phyloP scores from a whole-genome alignment of 92 coral and sea anemone species.

The Galaxea fascicularis region DNA sequence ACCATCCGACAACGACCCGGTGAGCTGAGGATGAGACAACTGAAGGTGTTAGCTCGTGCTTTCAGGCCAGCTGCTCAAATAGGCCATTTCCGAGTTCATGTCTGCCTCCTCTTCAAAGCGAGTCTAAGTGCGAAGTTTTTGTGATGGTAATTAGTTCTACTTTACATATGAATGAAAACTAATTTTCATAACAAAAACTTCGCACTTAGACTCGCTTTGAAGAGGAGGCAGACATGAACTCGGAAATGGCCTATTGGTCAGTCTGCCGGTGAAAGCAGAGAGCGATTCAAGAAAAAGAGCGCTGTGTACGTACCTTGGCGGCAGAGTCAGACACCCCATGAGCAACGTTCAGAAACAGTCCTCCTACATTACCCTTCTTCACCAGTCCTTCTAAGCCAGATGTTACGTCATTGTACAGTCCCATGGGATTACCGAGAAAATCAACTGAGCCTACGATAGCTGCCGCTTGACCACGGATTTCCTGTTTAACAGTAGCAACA shows the following conservation, averaged over 20 bases:
- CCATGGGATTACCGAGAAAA: constrained; percentile 99
- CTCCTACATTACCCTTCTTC: constrained; percentile 95
- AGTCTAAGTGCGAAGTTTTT: too few relatives aligned
- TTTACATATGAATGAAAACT: too few relatives aligned
- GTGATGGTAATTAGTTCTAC: too few relatives aligned
- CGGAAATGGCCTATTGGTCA: too few relatives aligned
- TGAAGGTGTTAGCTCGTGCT: too few relatives aligned
- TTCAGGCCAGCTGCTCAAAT: too few relatives aligned
- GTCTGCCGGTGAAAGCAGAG: background rate
- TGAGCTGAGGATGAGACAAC: constrained; percentile 54
- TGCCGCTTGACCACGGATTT: constrained; percentile 93
- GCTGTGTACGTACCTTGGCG: constrained; percentile 77
- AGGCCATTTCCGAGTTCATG: too few relatives aligned
- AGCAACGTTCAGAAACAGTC: constrained; percentile 91
- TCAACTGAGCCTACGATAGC: constrained; percentile 94
- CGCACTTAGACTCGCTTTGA: too few relatives aligned
- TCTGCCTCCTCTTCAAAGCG: too few relatives aligned
- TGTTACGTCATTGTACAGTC: constrained; percentile 95
- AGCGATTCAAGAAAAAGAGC: background rate
- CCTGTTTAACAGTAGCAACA: constrained; percentile 52
- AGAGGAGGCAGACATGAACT: too few relatives aligned
- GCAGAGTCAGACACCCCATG: constrained; percentile 99
- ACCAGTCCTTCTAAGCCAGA: constrained; percentile 98
- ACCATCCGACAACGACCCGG: constrained; percentile 95
- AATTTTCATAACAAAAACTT: too few relatives aligned